Conservation (phyloP, 2,888 invertebrate species). For the Globia sparganii region DNA sequence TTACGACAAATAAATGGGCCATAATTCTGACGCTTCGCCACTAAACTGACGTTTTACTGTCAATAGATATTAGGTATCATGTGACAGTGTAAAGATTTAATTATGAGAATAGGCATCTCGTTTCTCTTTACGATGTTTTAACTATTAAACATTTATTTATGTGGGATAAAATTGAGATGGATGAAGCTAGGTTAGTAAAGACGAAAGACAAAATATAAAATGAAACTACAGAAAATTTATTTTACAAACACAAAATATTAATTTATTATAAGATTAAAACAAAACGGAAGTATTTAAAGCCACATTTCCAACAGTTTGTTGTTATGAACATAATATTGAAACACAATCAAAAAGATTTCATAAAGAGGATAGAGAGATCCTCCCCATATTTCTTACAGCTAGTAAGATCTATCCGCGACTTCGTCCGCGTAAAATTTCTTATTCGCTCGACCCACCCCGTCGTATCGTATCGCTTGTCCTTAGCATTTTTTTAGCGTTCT, state of each 20-base stretch:
- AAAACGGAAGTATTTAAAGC: neutral
- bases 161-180: conserved; percentile 14
- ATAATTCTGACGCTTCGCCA: conserved; percentile 62
- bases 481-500: too few species aligned
- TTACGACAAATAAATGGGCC: conserved; percentile 69
- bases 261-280: neutral
- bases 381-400: too few species aligned
- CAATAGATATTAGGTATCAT: conserved; percentile 63
- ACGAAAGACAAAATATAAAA: neutral
- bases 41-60: conserved; percentile 62
- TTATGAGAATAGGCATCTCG: conserved; percentile 59
- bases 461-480: too few species aligned
- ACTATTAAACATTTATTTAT: conserved; percentile 48
- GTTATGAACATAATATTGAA: neutral
- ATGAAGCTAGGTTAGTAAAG: neutral
- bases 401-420: too few species aligned
- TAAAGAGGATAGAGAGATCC: neutral
- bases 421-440: too few species aligned
- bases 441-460: too few species aligned
- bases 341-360: neutral
- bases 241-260: neutral
- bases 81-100: conserved; percentile 62
- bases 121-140: conserved; percentile 44
- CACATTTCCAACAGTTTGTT: too few species aligned
- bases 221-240: too few species aligned